phyloP scores from a whole-genome alignment of 2,113 vertebrate species.

The Triplophysa rosa region DNA sequence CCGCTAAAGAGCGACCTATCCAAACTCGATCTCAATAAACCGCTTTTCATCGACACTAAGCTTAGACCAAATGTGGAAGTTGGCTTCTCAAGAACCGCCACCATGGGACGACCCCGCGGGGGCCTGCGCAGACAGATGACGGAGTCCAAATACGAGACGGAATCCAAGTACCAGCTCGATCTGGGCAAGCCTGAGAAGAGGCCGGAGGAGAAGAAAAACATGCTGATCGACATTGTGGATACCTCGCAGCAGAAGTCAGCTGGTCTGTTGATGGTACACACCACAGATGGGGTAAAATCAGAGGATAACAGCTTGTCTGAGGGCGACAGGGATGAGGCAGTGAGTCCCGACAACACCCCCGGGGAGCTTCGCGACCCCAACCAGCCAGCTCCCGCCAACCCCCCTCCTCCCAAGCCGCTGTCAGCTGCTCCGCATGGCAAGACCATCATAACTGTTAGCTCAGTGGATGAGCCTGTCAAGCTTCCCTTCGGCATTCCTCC shows the following conservation, averaged over 20 bases:
- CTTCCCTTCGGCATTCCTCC: constrained; percentile 88
- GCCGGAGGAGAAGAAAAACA: constrained; percentile 80
- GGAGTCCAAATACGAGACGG: constrained; percentile 61
- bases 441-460: constrained; percentile 79
- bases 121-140: constrained; percentile 82
- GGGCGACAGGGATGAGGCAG: constrained; percentile 65
- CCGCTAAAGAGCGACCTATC: constrained; percentile 78
- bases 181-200: constrained; percentile 69
- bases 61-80: constrained; percentile 77
- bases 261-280: constrained; percentile 88
- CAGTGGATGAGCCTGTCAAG: constrained; percentile 83
- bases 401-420: constrained; percentile 64
- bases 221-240: constrained; percentile 80
- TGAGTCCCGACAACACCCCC: constrained; percentile 60
- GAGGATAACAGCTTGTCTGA: constrained; percentile 70
- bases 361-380: constrained; percentile 68
- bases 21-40: constrained; percentile 87
- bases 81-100: constrained; percentile 72
- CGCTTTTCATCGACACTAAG: constrained; percentile 88
- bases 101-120: constrained; percentile 72
- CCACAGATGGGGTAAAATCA: constrained; percentile 68
- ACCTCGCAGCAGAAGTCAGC: constrained; percentile 84
- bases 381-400: constrained; percentile 67
- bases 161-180: constrained; percentile 81
- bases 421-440: constrained; percentile 70